phyloP scores from a whole-genome alignment of 2,113 vertebrate species.

The Micromys minutus region DNA sequence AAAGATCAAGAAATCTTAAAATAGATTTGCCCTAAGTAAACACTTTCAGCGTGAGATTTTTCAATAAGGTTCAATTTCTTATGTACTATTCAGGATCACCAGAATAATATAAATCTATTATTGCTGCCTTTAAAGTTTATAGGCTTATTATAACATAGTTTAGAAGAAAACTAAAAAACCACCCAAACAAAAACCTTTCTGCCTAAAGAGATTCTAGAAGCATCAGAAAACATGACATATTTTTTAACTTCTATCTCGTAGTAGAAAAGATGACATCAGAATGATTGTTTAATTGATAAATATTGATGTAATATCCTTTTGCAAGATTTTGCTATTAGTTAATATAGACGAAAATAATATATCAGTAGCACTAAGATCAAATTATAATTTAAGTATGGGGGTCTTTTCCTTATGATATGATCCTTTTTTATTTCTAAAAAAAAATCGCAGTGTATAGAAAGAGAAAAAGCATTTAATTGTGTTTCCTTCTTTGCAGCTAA shows the following conservation, averaged over 20 bases:
- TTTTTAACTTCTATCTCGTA: background rate
- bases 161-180: slow-evolving; percentile 26
- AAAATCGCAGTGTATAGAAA: slow-evolving; percentile 52
- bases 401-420: slow-evolving; percentile 69
- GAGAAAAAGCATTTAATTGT: slow-evolving; percentile 58
- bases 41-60: slow-evolving; percentile 6
- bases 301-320: slow-evolving; percentile 52
- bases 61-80: slow-evolving; percentile 13
- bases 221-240: background rate
- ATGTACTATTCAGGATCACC: slow-evolving; percentile 27
- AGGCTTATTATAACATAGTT: background rate
- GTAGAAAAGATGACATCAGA: slow-evolving; percentile 38
- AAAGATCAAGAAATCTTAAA: background rate
- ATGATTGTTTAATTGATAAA: slow-evolving; percentile 53
- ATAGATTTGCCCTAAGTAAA: background rate
- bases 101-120: background rate
- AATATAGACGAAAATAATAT: slow-evolving; percentile 31
- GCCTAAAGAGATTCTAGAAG: background rate
- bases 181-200: background rate
- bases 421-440: slow-evolving; percentile 67
- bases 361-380: slow-evolving; percentile 58
- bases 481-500: slow-evolving; percentile 70
- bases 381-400: slow-evolving; percentile 73
- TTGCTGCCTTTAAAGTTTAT: background rate
- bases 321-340: slow-evolving; percentile 54